A percentile compares a stretch with the other conserved stretches of the same genome.
Evolutionary conservation across 1,140 invertebrate species (phyloP).

Genomic region (Drosophila hydei): DNA sequence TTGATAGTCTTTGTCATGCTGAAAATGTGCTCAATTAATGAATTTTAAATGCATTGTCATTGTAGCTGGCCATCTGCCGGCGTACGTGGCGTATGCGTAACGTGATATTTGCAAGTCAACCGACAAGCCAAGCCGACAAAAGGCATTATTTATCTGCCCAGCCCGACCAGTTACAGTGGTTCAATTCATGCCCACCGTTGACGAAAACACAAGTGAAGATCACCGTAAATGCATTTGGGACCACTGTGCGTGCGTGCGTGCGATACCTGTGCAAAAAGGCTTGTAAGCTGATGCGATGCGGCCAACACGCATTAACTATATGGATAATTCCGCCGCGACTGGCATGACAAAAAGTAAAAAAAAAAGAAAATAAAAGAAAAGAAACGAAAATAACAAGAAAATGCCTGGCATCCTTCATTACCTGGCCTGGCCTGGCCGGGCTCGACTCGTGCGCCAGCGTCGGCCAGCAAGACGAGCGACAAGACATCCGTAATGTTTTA

Average conservation of each 20-base stretch:
- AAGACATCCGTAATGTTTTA: slow-evolving; percentile 79
- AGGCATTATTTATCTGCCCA: slow-evolving; percentile 57
- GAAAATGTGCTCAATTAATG: slow-evolving; percentile 78
- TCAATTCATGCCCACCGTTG: background rate
- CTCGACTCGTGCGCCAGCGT: slow-evolving; percentile 2
- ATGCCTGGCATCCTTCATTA: slow-evolving; percentile 77
- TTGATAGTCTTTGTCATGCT: slow-evolving; percentile 16
- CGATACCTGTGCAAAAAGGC: slow-evolving; percentile 52
- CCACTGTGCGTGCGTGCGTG: slow-evolving; percentile 69
- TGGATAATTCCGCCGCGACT: slow-evolving; percentile 64
- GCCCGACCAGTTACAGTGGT: slow-evolving; percentile 3
- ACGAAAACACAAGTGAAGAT: too few species aligned
- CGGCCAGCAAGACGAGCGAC: slow-evolving; percentile 48
- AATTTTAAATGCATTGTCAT: slow-evolving; percentile 78
- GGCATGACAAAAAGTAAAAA: slow-evolving; percentile 42
- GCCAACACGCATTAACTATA: slow-evolving; percentile 70
- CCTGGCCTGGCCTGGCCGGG: slow-evolving; percentile 19
- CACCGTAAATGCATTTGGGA: background rate
- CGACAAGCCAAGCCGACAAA: slow-evolving; percentile 47
- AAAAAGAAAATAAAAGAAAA: too few species aligned
- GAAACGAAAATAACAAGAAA: slow-evolving; percentile 71
- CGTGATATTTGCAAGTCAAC: slow-evolving; percentile 74
- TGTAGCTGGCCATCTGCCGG: slow-evolving; percentile 47
- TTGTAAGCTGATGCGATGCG: slow-evolving; percentile 36
- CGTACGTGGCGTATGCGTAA: slow-evolving; percentile 65